Evolutionary conservation across 2,113 vertebrate species (phyloP), one percentile per base, ranked within the genome.

Genomic region (Nymphicus hollandicus): DNA sequence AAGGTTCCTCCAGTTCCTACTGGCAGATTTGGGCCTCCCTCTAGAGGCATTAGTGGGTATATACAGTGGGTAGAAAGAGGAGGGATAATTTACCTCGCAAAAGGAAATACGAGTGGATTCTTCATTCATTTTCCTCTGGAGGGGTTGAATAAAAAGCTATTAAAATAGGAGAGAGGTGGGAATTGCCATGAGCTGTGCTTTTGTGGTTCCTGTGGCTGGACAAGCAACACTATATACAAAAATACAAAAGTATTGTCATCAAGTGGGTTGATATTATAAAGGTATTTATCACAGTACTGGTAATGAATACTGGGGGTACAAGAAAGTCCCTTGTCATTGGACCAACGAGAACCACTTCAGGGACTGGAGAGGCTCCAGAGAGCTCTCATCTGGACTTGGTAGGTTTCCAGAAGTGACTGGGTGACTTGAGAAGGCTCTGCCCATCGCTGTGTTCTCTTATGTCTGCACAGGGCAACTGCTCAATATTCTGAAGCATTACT

Each of bases 21-120:
- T 8, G 47, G 13, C 89, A 18, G 95, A 61, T 78, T 78, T 35
- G 86, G 73, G 53, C 14, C 77, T 86, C 96, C 96, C 96, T 91
- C 96, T 97, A 94, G 88, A 93, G 96, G 93, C 70, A 3, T 18
- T 9, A 53, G 24, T 16, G 41, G 63, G 92, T 71, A 92, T 60
- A 64, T 77, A 16, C 82, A 28, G 46, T 2, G 49, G 29, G 41
- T 29, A 71, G 27, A 47, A 37, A 73, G 55, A 6, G 43, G 25
- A 3, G 3, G 53, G 33, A 3, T 61, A 0, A 7, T n/a, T 4
- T 2, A 3, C 12, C 24, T n/a, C 9, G 1, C 43, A 22, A 17
- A 11, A 55, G 33, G 44, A 53, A n/a, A 23, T 1, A 8, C 2
- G 14, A 33, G 28, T 4, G 23, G 24, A 2, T 88, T 12, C 61